Evolutionary conservation across 1,140 invertebrate species (phyloP).

Genomic region (Drosophila ogumai): DNA sequence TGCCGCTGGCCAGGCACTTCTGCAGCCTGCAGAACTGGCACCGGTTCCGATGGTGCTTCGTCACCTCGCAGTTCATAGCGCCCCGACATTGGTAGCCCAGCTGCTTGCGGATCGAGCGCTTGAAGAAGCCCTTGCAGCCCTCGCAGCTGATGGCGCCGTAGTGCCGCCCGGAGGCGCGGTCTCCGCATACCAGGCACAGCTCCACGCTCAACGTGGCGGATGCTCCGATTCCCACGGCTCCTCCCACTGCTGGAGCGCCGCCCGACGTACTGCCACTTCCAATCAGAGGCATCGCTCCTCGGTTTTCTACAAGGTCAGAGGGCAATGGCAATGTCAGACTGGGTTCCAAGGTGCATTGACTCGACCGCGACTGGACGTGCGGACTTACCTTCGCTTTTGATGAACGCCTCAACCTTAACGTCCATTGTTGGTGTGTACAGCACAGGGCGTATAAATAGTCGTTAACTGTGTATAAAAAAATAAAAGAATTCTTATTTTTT

Average conservation of each 20-base stretch:
- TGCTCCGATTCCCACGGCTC: slow-evolving; percentile 53
- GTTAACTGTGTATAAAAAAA: not conserved
- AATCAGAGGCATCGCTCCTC: slow-evolving; percentile 60
- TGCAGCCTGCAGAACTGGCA: slow-evolving; percentile 99
- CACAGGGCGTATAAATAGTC: slow-evolving; percentile 1
- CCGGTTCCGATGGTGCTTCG: slow-evolving; percentile 97
- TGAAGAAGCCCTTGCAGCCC: slow-evolving; percentile 97
- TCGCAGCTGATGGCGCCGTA: slow-evolving; percentile 98
- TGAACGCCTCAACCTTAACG: slow-evolving; percentile 75
- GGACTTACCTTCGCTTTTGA: slow-evolving; percentile 76
- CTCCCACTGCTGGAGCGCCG: slow-evolving; percentile 30
- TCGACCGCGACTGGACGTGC: slow-evolving; percentile 25
- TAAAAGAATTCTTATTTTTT: not conserved
- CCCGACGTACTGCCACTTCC: slow-evolving; percentile 24
- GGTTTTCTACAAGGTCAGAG: slow-evolving; percentile 59
- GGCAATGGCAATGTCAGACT: slow-evolving; percentile 25
- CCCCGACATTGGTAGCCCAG: slow-evolving; percentile 98
- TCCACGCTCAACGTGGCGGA: slow-evolving; percentile 87
- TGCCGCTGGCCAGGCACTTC: slow-evolving; percentile 98
- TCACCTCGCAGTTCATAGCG: slow-evolving; percentile 97
- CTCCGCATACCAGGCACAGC: slow-evolving; percentile 97
- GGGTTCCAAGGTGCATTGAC: slow-evolving; percentile 47
- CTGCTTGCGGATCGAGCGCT: slow-evolving; percentile 96
- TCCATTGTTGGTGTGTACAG: slow-evolving; percentile 42
- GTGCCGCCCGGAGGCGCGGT: slow-evolving; percentile 96